phyloP scores from a whole-genome alignment of 2,888 invertebrate genomes.

The Caenorhabditis panamensis region DNA sequence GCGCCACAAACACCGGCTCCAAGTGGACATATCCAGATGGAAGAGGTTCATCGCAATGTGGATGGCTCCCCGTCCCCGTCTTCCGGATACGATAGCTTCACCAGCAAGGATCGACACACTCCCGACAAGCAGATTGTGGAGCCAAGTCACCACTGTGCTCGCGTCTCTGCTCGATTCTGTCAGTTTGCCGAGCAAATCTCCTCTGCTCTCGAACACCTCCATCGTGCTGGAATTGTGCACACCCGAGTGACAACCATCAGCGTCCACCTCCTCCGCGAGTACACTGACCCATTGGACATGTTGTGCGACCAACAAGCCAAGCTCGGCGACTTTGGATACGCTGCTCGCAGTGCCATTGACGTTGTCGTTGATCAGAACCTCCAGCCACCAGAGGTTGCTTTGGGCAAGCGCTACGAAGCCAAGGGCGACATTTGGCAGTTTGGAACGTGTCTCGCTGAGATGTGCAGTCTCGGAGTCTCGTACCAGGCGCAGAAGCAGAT shows the following conservation, averaged over 20 bases:
- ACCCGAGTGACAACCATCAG: constrained; percentile 58
- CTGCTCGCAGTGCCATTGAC: constrained; percentile 31
- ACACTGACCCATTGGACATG: constrained; percentile 61
- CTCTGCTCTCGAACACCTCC: constrained; percentile 59
- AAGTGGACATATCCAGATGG: constrained; percentile 7
- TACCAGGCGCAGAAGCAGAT: constrained; percentile 53
- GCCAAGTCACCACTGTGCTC: constrained; percentile 7
- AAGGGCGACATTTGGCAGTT: constrained; percentile 69
- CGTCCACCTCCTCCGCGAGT: constrained; percentile 59
- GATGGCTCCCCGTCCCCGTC: constrained; percentile 62
- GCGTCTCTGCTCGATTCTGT: constrained; percentile 48
- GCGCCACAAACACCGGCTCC: constrained; percentile 11
- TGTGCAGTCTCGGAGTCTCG: constrained; percentile 58
- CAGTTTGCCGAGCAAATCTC: constrained; percentile 64
- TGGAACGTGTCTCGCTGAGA: constrained; percentile 64
- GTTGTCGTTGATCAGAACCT: constrained; percentile 47
- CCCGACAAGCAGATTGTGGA: constrained; percentile 10
- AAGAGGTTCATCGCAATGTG: constrained; percentile 25
- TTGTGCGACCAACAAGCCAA: constrained; percentile 66
- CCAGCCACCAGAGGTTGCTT: constrained; percentile 63
- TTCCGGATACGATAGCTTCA: constrained; percentile 64
- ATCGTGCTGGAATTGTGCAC: constrained; percentile 58
- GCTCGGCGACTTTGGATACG: constrained; percentile 63
- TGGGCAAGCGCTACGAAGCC: constrained; percentile 60
- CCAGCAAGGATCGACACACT: constrained; percentile 38